Evolutionary conservation across 2,113 vertebrate species (phyloP), one percentile per base, ranked within the genome.

Genomic region (Tylochromis polylepis): DNA sequence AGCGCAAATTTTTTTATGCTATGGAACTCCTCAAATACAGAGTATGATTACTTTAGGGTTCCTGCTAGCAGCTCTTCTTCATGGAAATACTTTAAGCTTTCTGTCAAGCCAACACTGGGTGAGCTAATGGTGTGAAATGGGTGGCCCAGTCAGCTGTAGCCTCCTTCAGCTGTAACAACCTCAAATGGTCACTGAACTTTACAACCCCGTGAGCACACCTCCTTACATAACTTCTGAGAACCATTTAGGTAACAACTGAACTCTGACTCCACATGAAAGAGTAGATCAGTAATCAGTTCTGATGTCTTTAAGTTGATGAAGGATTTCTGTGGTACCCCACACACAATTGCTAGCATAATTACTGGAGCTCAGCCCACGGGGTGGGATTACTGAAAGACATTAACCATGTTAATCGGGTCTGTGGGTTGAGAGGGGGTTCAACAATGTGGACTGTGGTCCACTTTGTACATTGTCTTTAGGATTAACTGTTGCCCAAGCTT

Each of bases 401-500:
- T 83, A 93, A 92, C 67, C 15, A 83, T 56, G 60, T 83, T 41
- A 36, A 88, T 89, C 84, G 16, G 78, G 79, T 83, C 85, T 78
- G 38, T 55, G 12, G 46, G 81, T 87, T 89, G 91, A 90, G 85
- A 88, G 85, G 67, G 56, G 59, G 82, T 92, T 86, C 85, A 87
- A 59, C 86, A 38, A 27, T 67, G 83, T 70, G 83, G 84, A 89
- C 88, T 90, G 57, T 91, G 83, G 86, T 89, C 82, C 62, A 91
- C 87, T 94, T 94, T 92, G 87, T 89, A 87, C 93, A 92, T 92
- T 92, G 93, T 95, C 90, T 91, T 85, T 58, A 81, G 91, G 93
- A 96, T 95, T 95, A 95, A 86, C 84, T 83, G 65, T 91, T 95
- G 24, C 89, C 81, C 85, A 93, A 93, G 87, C 78, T 85, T 85